These are phyloP conservation scores for Aethes cnicana DNA, from an alignment of 2,888 invertebrate species.

Conservation along the genomic window DNA sequence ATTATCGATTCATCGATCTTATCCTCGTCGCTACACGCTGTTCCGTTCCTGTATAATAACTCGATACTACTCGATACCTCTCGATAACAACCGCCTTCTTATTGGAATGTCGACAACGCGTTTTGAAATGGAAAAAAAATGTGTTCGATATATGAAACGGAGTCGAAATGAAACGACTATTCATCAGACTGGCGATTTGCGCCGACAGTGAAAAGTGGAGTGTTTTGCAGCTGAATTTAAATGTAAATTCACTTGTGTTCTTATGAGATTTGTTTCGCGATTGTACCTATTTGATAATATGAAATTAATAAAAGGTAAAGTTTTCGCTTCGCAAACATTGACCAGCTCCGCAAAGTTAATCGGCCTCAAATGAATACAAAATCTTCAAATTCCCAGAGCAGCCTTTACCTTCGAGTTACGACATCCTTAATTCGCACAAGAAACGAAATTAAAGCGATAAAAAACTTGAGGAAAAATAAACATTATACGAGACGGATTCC, in stretches of 20 bases:
- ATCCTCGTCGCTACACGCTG: constrained; percentile 39
- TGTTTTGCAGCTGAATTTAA: constrained; percentile 21
- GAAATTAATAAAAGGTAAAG: too few species aligned
- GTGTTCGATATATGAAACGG: constrained; percentile 29
- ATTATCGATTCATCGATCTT: constrained; percentile 60
- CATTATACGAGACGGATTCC: constrained; percentile 65
- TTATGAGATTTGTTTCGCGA: not conserved
- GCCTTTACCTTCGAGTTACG: not conserved
- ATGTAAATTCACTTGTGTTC: constrained; percentile 7
- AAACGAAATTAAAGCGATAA: constrained; percentile 23
- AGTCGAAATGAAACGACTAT: constrained; percentile 27
- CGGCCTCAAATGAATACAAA: not conserved
- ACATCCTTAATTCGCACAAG: constrained; percentile 11
- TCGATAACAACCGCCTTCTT: constrained; percentile 33
- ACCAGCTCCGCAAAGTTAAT: not conserved
- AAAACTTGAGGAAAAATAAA: constrained; percentile 46
- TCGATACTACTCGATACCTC: constrained; percentile 33
- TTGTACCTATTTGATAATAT: too few species aligned
- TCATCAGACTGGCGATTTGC: constrained; percentile 25
- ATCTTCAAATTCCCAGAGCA: not conserved
- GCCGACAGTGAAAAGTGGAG: constrained; percentile 6
- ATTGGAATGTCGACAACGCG: constrained; percentile 34
- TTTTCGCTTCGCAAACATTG: not conserved
- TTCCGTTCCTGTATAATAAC: constrained; percentile 34
- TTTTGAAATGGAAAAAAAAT: constrained; percentile 29